Evolutionary conservation across 2,888 invertebrate species (phyloP).

Genomic region (Phragmatobia fuliginosa): DNA sequence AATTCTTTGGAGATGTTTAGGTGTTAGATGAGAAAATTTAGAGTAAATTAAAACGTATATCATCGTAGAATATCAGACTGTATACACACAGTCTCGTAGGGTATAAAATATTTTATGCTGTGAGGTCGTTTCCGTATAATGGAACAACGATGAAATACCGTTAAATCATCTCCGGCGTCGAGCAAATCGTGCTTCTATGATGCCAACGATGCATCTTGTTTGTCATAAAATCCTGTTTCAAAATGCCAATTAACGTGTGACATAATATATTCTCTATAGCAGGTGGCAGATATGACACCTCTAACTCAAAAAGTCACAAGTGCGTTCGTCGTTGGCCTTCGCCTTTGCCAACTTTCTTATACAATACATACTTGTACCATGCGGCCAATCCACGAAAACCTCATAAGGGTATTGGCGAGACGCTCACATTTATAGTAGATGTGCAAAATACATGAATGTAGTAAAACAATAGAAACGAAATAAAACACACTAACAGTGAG

Average conservation of each 20-base stretch:
- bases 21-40: neutral
- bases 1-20: neutral
- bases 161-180: slow-evolving; percentile 16
- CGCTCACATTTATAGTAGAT: no score
- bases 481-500: no score
- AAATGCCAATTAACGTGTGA: neutral
- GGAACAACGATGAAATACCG: slow-evolving; percentile 18
- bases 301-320: no score
- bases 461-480: no score
- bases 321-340: no score
- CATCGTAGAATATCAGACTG: no score
- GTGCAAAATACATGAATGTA: no score
- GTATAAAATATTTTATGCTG: slow-evolving; percentile 17
- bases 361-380: no score
- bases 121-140: slow-evolving; percentile 15
- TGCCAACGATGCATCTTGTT: slow-evolving; percentile 5
- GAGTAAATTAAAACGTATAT: neutral
- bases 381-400: no score
- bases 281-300: neutral
- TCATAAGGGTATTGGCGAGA: no score
- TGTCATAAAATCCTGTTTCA: neutral
- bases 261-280: neutral
- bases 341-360: no score
- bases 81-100: neutral
- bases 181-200: slow-evolving; percentile 12